Evolutionary conservation across 1,140 invertebrate genomes (phyloP), one percentile per base, ranked within the genome.

Genomic region (Eurosta solidaginis): DNA sequence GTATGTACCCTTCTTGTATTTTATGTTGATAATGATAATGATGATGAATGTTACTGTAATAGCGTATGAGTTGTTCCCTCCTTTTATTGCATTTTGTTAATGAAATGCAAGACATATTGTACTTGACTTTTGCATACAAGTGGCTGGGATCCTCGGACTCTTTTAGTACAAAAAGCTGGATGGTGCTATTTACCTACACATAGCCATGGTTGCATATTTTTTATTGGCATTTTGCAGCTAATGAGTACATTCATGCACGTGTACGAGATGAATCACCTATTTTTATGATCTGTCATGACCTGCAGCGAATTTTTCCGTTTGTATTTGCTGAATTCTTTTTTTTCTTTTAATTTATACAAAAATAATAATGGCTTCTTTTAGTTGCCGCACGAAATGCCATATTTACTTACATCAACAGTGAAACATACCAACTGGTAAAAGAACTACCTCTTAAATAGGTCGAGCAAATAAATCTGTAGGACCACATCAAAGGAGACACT

Each of bases 41-140:
- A 68, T 68, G 59, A 68, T 68, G 59, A 68, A 68, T 68, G 59
- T 68, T 68, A n/a, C 59, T 68, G 59, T 33, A 29, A 40, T 33
- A 68, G n/a, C 59, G 59, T 68, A 40, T 29, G 59, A 33, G 33
- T 20, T 29, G 29, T 20, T 17, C 29, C 40, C 9, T 63, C 33
- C 1, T 36, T 68, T 36, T 68, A 42, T 68, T 17, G 27, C 33
- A 27, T 33, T 68, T 68, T n/a, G 59, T 68, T 68, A 68, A 68
- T 68, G 59, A 68, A 68, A 68, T 68, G 59, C 33, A 68, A 68
- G n/a, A n/a, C 59, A 33, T 33, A 27, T 17, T 33, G 59, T 33
- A 68, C 59, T 68, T 68, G 59, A 68, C 59, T 68, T 68, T 68
- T 68, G 59, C 59, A 68, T 68, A 36, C 36, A 27, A 6, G 59